phyloP scores from a whole-genome alignment of 1,140 invertebrate species.

The Drosophila nigrodunni region DNA sequence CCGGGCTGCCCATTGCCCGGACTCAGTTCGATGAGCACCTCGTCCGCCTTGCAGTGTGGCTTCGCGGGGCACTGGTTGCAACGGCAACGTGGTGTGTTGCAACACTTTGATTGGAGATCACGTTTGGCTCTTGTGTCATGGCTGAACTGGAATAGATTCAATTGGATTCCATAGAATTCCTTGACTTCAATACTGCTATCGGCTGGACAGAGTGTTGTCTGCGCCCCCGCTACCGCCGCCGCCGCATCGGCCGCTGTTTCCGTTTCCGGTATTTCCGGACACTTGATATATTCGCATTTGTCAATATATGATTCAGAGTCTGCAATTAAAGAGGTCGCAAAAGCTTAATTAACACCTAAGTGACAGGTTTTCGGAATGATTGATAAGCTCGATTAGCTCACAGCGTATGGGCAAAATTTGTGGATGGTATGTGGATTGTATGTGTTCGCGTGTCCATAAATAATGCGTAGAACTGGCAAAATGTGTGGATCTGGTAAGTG shows the following conservation, averaged over 20 bases:
- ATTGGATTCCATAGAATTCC: background rate
- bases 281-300: conserved; percentile 18
- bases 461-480: background rate
- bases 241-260: background rate
- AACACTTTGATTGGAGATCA: conserved; percentile 24
- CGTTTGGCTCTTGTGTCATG: conserved; percentile 18
- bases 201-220: background rate
- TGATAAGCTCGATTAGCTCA: conserved; percentile 17
- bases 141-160: background rate
- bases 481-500: background rate
- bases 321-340: conserved; percentile 33
- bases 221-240: background rate
- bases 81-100: conserved; percentile 26
- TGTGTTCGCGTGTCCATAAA: conserved; percentile 11
- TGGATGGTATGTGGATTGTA: conserved; percentile 5
- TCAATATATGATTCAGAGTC: conserved; percentile 23
- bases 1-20: conserved; percentile 53
- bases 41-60: conserved; percentile 23
- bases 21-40: conserved; percentile 49
- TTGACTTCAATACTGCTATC: conserved; percentile 17
- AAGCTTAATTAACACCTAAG: conserved; percentile 30
- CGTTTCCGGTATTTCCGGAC: conserved; percentile 4
- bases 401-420: background rate
- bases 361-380: conserved; percentile 28
- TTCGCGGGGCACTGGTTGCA: conserved; percentile 50